A percentile compares a stretch with the other conserved stretches of the same genome.
phyloP scores from a whole-genome alignment of 2,888 invertebrate species.

The Taenaris catops region DNA sequence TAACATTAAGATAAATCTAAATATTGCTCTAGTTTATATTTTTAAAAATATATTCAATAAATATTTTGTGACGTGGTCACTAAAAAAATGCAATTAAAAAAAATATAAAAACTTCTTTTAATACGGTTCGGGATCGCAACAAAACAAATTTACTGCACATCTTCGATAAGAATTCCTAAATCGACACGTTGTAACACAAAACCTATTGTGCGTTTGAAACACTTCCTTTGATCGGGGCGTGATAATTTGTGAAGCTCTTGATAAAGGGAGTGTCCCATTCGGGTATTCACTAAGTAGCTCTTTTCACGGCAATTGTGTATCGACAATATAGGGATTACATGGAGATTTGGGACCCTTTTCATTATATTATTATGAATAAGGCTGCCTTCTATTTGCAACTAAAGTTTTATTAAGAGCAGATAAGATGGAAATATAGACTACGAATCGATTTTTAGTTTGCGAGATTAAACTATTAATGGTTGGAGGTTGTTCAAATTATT shows the following conservation, averaged over 20 bases:
- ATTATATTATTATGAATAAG: slow-evolving; percentile 41
- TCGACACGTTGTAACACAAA: slow-evolving; percentile 47
- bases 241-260: slow-evolving; percentile 48
- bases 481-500: too few relatives aligned
- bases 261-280: slow-evolving; percentile 38
- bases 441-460: too few relatives aligned
- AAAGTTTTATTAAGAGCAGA: slow-evolving; percentile 38
- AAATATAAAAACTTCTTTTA: too few relatives aligned
- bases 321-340: slow-evolving; percentile 60
- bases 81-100: too few relatives aligned
- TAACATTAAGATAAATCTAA: too few relatives aligned
- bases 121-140: too few relatives aligned
- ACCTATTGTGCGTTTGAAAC: slow-evolving; percentile 48
- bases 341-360: slow-evolving; percentile 49
- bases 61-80: too few relatives aligned
- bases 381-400: slow-evolving; percentile 30
- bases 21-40: too few relatives aligned
- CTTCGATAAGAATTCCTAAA: slow-evolving; percentile 21
- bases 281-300: slow-evolving; percentile 54
- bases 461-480: too few relatives aligned
- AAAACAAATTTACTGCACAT: slow-evolving; percentile 11
- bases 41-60: too few relatives aligned
- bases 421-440: slow-evolving; percentile 36
- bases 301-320: slow-evolving; percentile 71
- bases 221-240: slow-evolving; percentile 63